Percentiles rank a stretch among this genome's conserved stretches.
phyloP scores from a whole-genome alignment of 2,888 invertebrate species.

The Halictus ligatus region DNA sequence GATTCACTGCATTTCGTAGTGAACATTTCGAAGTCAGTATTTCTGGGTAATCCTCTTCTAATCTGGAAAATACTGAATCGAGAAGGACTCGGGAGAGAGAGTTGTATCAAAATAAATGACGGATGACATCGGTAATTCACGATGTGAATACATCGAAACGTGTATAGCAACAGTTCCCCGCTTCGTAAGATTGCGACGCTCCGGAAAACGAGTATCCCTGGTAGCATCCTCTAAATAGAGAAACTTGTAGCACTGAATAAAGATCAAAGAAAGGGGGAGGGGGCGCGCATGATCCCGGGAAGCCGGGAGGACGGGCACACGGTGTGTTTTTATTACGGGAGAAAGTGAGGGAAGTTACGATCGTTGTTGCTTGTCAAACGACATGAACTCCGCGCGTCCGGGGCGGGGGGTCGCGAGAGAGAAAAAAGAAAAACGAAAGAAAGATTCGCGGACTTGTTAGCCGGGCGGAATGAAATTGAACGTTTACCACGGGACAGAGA shows the following conservation, averaged over 20 bases:
- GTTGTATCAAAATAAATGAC: too few species aligned
- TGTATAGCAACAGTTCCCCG: too few species aligned
- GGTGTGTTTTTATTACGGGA: conserved; percentile 3
- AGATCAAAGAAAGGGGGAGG: neutral
- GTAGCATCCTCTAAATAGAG: neutral
- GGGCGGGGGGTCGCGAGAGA: too few species aligned
- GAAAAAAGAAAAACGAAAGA: neutral
- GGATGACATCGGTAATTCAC: too few species aligned
- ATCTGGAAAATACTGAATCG: too few species aligned
- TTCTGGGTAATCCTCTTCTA: too few species aligned
- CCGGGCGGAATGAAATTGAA: conserved; percentile 55
- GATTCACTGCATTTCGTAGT: too few species aligned
- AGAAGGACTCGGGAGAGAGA: too few species aligned
- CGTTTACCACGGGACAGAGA: conserved; percentile 41
- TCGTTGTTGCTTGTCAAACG: conserved; percentile 6
- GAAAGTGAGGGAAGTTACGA: neutral
- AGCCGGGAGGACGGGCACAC: neutral
- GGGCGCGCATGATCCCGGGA: neutral
- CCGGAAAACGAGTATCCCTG: neutral
- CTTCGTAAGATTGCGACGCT: neutral
- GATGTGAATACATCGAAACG: too few species aligned
- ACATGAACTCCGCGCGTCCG: conserved; percentile 3
- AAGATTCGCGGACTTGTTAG: conserved; percentile 27
- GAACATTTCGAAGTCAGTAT: too few species aligned
- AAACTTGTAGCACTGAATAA: neutral